Evolutionary conservation across 2,888 invertebrate genomes (phyloP), one percentile per base, ranked within the genome.

Genomic region (Thymelicus lineola): DNA sequence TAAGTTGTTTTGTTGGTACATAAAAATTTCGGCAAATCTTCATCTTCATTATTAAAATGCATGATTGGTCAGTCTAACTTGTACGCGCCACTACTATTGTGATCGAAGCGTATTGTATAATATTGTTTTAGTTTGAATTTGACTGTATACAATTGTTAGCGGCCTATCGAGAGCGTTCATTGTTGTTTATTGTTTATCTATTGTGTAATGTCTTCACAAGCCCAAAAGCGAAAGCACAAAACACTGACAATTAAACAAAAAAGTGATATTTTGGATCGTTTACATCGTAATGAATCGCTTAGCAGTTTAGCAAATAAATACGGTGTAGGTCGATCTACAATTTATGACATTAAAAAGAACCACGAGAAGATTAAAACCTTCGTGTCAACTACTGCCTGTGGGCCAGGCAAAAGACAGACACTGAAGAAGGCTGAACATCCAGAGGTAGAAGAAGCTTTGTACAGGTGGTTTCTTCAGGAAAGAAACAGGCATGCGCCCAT

Each of bases 391-490:
- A 70, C 70, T 57, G 69, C 71, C 67, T 36, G 48, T 17, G 74
- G 71, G 68, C 68, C 71, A 20, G 71, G 74, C 70, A 68, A 35
- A 38, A 60, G 66, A 71, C 69, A 71, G 62, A 69, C 71, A 20
- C 59, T 69, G 35, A 70, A 69, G 53, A 57, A 58, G 35, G 48
- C 71, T 35, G 63, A 73, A 71, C 70, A 70, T 73, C 67, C 70
- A 38, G 53, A 65, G 45, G n/a, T 72, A 20, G 72, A 74, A 68
- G 73, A 73, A 48, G 72, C 74, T 45, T 59, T 74, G 35, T 73
- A 71, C 55, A 74, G 66, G 35, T 74, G 73, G 72, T 73, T 74
- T 69, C 60, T 74, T 20, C 58, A 71, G 50, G 72, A 73, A 68
- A 63, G 71, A n/a, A 57, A 66, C 64, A 15, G 9, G 45, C 69